Base-by-base conservation (phyloP, 2,113 vertebrate genomes). In the Camarhynchus parvulus region DNA sequence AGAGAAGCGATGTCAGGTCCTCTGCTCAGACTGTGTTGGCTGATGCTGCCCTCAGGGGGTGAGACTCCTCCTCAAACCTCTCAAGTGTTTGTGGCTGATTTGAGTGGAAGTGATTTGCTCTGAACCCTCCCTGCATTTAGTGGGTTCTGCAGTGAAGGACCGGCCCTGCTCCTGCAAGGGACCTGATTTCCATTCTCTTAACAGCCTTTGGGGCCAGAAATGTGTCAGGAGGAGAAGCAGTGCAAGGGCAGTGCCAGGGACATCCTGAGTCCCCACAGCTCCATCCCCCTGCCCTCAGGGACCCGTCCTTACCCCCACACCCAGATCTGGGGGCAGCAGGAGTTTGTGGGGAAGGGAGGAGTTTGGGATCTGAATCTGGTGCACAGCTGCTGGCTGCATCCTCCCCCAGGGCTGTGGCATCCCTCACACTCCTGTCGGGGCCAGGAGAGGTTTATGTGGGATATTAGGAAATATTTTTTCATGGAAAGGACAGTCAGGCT, bases 31-130 rank as follows among this genome's bases (percentile, higher is more conserved):
- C 95, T 95, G 76, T 68, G 94, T 27, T 96, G 96, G 94, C 86
- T 96, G 85, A 89, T 94, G 96, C 94, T 95, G 95, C 96, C 96
- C 95, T 97, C 95, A 95, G 96, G 95, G 96, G 96, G 95, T 82
- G 95, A 97, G 94, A 92, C 83, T 92, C 64, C 62, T 90, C 84
- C 91, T 84, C 31, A 91, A 92, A 72, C 69, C 91, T 94, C 76
- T 10, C 1, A 44, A 93, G 76, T 92, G 80, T 84, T 94, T 53
- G 68, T 30, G 69, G 94, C 69, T 95, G 94, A 94, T 89, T 20
- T 75, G 89, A 96, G 93, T 37, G 41, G 47, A 94, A 92, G 83
- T 15, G 94, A 92, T 94, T 94, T 94, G 83, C 87, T 78, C 52
- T 28, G 75, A 94, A 61, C 9, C 21, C 69, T 81, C 30, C 35